Percentiles rank a stretch among this genome's conserved stretches.
These are phyloP conservation scores for Lycocerus yunnanus DNA, from an alignment of 2,888 invertebrate genomes.

Conservation along the genomic window DNA sequence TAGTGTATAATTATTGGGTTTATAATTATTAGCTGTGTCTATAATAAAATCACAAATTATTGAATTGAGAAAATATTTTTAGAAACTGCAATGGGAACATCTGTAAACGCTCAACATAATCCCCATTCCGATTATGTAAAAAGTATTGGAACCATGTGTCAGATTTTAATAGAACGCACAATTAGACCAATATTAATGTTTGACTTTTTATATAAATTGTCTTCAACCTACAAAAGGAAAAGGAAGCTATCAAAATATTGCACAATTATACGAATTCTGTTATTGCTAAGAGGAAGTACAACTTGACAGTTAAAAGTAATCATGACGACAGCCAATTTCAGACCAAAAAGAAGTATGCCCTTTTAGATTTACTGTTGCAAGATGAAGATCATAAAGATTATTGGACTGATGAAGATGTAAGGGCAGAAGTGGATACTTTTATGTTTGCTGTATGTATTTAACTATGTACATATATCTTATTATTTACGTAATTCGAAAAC, in stretches of 20 bases:
- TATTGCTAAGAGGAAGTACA: slow-evolving; percentile 56
- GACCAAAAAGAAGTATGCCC: slow-evolving; percentile 66
- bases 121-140: slow-evolving; percentile 72
- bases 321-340: slow-evolving; percentile 48
- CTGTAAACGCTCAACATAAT: slow-evolving; percentile 71
- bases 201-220: slow-evolving; percentile 47
- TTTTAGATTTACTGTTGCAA: slow-evolving; percentile 69
- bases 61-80: neutral
- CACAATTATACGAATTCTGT: slow-evolving; percentile 62
- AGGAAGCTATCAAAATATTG: slow-evolving; percentile 54
- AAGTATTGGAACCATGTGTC: slow-evolving; percentile 63
- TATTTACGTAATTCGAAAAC: too few species aligned
- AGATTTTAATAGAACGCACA: slow-evolving; percentile 43
- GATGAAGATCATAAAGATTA: slow-evolving; percentile 60
- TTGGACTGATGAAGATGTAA: slow-evolving; percentile 63
- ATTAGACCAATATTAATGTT: slow-evolving; percentile 57
- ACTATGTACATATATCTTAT: neutral
- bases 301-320: neutral
- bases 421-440: slow-evolving; percentile 75
- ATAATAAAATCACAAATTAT: neutral
- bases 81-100: slow-evolving; percentile 87
- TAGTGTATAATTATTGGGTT: too few species aligned
- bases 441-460: slow-evolving; percentile 66
- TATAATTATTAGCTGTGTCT: too few species aligned
- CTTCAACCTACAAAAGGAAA: slow-evolving; percentile 62